Conservation (phyloP, 2,113 vertebrate genomes). For the Herpetotheres cachinnans region DNA sequence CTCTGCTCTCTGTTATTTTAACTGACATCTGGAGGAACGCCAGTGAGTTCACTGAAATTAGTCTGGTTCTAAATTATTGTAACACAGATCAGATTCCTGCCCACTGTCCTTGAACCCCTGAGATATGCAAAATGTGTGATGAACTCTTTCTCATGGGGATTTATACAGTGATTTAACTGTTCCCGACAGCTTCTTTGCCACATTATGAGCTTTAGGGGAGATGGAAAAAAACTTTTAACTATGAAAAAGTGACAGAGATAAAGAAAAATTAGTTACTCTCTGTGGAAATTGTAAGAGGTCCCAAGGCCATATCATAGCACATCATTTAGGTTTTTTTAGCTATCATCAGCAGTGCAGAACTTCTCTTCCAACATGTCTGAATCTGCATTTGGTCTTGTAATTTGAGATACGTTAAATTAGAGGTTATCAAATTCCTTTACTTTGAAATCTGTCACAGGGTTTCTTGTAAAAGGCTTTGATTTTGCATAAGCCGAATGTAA, state of each 20-base stretch:
- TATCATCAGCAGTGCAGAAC: background rate
- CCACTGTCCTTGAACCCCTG: conserved; percentile 28
- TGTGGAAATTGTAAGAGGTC: conserved; percentile 44
- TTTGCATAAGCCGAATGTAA: background rate
- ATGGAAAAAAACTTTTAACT: background rate
- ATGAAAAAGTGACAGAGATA: conserved; percentile 35
- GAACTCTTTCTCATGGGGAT: conserved; percentile 31
- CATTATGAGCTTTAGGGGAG: conserved; percentile 10
- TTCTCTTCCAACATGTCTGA: background rate
- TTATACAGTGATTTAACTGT: conserved; percentile 53
- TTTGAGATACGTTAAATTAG: conserved; percentile 18
- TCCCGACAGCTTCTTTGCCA: conserved; percentile 14
- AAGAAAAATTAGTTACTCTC: conserved; percentile 12
- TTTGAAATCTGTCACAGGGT: background rate
- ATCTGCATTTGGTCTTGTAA: conserved; percentile 18
- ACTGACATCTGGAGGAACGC: conserved; percentile 1
- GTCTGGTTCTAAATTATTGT: background rate
- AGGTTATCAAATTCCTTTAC: background rate
- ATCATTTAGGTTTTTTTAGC: conserved; percentile 23
- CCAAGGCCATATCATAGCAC: conserved; percentile 1
- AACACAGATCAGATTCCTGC: conserved; percentile 25
- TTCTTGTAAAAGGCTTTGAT: background rate
- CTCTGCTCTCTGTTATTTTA: conserved; percentile 38
- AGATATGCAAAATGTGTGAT: conserved; percentile 42
- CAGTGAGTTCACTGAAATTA: conserved; percentile 22